phyloP scores from a whole-genome alignment of 2,113 vertebrate genomes.

The Hemibagrus wyckioides region DNA sequence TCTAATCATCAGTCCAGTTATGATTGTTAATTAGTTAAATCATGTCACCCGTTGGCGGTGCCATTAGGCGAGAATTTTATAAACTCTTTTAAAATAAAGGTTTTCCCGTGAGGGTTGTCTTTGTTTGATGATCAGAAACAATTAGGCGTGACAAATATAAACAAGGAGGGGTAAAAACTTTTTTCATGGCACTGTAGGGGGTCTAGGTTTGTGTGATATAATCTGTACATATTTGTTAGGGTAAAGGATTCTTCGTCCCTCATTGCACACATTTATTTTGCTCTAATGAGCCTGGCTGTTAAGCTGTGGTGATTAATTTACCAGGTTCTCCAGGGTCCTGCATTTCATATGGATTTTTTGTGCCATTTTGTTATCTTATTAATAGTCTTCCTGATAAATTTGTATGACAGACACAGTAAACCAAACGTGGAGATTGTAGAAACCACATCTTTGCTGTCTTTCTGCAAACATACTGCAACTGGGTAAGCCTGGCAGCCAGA shows the following conservation, averaged over 20 bases:
- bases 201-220: background rate
- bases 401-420: background rate
- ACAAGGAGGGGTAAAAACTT: background rate
- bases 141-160: background rate
- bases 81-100: no score
- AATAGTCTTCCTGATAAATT: background rate
- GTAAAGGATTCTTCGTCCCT: background rate
- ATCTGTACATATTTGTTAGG: background rate
- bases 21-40: no score
- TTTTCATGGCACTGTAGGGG: background rate
- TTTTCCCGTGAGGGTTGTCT: background rate
- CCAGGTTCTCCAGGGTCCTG: background rate
- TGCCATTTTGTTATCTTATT: background rate
- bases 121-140: background rate
- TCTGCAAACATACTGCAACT: background rate
- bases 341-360: background rate
- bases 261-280: background rate
- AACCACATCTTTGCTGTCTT: background rate
- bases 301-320: background rate
- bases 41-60: no score
- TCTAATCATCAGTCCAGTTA: no score
- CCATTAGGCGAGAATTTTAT: no score
- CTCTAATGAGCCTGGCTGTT: background rate
- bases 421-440: background rate
- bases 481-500: background rate